Evolutionary conservation across 2,888 invertebrate species (phyloP).

Genomic region (Baronia brevicornis): DNA sequence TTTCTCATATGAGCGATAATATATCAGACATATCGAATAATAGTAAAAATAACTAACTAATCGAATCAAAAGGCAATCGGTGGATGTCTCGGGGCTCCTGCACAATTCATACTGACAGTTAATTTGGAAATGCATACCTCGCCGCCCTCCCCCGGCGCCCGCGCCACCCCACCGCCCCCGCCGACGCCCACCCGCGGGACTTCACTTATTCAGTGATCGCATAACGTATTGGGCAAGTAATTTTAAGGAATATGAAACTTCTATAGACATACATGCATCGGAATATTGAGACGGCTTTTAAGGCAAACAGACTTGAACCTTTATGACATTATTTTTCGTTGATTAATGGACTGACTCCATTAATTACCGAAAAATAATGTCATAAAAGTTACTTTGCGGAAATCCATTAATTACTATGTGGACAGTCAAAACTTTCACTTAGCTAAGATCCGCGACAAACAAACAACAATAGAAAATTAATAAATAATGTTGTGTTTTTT

Average conservation of each 20-base stretch:
- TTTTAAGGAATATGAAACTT: constrained; percentile 31
- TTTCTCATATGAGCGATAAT: constrained; percentile 9
- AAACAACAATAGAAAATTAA: no score
- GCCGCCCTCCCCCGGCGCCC: no score
- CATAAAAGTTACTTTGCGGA: no score
- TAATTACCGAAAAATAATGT: no score
- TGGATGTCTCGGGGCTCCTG: constrained; percentile 45
- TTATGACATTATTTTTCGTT: no score
- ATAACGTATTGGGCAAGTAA: constrained; percentile 66
- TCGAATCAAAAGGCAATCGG: constrained; percentile 67
- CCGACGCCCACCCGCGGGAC: constrained; percentile 22
- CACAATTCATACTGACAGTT: constrained; percentile 69
- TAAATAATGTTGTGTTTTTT: no score
- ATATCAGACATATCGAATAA: constrained; percentile 33
- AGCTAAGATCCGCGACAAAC: no score
- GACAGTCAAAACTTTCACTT: no score
- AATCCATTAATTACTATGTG: no score
- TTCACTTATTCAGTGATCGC: constrained; percentile 66
- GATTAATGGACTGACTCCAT: no score
- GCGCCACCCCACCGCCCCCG: no score
- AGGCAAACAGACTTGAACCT: no score
- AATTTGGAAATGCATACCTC: constrained; percentile 66
- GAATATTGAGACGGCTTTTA: constrained; percentile 1
- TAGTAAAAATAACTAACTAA: constrained; percentile 61
- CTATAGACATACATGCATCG: constrained; percentile 5